Evolutionary conservation across 35 echinoderm and acorn worm species (phyloP).

Genomic region (Acanthaster planci): DNA sequence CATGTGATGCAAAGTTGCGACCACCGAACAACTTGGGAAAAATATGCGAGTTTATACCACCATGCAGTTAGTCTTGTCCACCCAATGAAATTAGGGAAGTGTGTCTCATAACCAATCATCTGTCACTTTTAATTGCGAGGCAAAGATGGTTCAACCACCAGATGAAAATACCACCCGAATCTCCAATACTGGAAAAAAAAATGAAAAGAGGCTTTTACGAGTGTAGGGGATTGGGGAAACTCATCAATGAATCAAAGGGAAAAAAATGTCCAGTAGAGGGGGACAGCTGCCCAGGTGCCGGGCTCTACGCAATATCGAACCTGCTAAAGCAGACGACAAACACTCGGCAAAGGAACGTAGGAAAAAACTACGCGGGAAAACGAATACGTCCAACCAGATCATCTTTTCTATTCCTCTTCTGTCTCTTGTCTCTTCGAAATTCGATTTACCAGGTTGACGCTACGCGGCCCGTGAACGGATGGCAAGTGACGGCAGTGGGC

Average conservation of each 20-base stretch:
- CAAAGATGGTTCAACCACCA: too few species aligned
- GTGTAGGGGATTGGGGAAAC: background rate
- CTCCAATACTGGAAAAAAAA: too few species aligned
- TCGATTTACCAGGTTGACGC: constrained; percentile 5
- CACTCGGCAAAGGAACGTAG: background rate
- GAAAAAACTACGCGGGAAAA: background rate
- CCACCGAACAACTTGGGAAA: too few species aligned
- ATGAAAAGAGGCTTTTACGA: background rate
- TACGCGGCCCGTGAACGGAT: background rate
- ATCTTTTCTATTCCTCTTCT: background rate
- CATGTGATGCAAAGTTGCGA: too few species aligned
- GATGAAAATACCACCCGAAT: too few species aligned
- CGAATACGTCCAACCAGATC: background rate
- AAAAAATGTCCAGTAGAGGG: background rate
- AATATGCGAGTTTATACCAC: too few species aligned
- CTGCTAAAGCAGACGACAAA: constrained; percentile 11
- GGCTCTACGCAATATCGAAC: background rate
- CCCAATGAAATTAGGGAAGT: too few species aligned
- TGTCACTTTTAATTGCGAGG: too few species aligned
- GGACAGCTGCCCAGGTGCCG: constrained; percentile 6
- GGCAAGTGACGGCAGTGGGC: background rate
- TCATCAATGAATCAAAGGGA: constrained; percentile 15
- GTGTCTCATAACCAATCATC: too few species aligned
- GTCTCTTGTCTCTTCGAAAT: constrained; percentile 7
- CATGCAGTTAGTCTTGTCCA: too few species aligned